Conservation (phyloP, 2,113 vertebrate genomes). For the Bufo gargarizans region DNA sequence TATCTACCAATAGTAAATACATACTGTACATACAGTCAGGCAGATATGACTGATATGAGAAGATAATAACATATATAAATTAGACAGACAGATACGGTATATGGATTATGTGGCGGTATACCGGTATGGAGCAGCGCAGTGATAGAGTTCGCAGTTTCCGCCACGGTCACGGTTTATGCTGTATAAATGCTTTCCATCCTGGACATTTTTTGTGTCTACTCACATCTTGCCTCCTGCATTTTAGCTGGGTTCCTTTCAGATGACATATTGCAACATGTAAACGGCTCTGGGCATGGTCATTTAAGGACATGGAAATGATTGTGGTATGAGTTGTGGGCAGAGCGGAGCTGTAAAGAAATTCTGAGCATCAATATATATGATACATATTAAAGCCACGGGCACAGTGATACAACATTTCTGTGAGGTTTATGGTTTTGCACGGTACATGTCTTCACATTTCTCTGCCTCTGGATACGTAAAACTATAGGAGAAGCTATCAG, state of each 20-base stretch:
- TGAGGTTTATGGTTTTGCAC: not conserved
- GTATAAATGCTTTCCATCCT: not conserved
- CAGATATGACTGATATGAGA: not conserved
- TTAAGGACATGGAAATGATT: conserved; percentile 29
- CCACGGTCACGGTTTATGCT: not conserved
- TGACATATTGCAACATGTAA: conserved; percentile 17
- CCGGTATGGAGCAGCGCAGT: not conserved
- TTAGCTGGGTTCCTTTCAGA: conserved; percentile 22
- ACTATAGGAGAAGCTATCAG: not conserved
- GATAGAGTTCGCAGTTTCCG: not conserved
- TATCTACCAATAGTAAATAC: too few species aligned
- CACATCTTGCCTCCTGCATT: conserved; percentile 23
- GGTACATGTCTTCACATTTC: not conserved
- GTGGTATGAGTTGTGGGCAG: not conserved
- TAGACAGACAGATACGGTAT: not conserved
- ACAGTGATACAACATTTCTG: not conserved
- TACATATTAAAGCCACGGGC: not conserved
- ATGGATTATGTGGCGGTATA: not conserved
- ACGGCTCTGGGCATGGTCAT: conserved; percentile 31
- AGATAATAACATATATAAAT: not conserved
- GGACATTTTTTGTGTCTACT: conserved; percentile 1
- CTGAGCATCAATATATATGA: not conserved
- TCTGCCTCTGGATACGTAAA: not conserved
- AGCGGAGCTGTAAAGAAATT: not conserved
- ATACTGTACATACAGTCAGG: too few species aligned